These are phyloP conservation scores for Myodes glareolus DNA, from an alignment of 2,113 vertebrate genomes.

Conservation along the genomic window DNA sequence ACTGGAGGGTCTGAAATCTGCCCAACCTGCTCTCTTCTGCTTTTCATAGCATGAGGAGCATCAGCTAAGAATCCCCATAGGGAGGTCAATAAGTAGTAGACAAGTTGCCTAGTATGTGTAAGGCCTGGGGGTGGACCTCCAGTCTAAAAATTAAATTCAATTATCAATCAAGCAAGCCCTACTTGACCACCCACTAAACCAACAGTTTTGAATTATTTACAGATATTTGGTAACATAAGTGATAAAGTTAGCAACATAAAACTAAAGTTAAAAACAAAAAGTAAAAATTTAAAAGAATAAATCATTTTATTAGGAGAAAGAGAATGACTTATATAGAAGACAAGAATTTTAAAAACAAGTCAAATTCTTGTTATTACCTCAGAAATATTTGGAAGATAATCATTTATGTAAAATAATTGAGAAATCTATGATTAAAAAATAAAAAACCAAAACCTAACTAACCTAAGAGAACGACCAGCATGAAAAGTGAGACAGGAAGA, in stretches of 20 bases:
- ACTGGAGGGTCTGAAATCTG: background rate
- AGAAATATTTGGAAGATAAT: background rate
- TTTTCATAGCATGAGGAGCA: background rate
- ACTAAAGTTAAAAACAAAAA: background rate
- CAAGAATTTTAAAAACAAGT: background rate
- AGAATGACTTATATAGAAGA: background rate
- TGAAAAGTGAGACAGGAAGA: background rate
- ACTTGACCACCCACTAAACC: background rate
- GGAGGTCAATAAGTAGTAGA: no score
- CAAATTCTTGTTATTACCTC: background rate
- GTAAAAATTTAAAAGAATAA: background rate
- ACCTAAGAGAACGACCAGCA: background rate
- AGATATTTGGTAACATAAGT: background rate
- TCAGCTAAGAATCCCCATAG: background rate
- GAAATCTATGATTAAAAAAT: background rate
- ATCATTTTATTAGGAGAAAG: constrained; percentile 16
- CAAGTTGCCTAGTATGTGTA: background rate
- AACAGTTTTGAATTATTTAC: background rate
- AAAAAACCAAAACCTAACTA: background rate
- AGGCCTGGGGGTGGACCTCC: no score
- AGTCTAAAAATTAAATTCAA: background rate
- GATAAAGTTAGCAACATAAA: background rate
- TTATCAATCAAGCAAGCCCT: background rate
- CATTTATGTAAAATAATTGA: background rate
- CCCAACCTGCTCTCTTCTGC: background rate